Conservation (phyloP, 2,797 vertebrate species). For the Spatula versicolor region DNA sequence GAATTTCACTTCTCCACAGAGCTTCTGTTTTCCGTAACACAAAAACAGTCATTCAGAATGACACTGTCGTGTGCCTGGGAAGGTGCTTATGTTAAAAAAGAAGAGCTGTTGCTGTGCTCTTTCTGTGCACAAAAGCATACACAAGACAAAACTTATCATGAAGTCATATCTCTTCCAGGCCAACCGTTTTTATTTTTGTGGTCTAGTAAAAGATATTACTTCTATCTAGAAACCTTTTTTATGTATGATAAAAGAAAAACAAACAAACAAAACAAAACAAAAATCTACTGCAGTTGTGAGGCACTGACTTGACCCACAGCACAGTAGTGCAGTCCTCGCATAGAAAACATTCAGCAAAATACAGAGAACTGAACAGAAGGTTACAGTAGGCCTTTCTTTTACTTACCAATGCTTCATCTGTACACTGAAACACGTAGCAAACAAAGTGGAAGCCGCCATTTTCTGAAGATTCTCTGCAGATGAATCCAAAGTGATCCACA, state of each 20-base stretch:
- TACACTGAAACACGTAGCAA: constrained; percentile 96
- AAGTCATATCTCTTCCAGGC: background rate
- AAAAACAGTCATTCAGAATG: background rate
- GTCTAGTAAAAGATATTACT: background rate
- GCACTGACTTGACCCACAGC: background rate
- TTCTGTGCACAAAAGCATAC: background rate
- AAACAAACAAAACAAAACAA: too few species aligned
- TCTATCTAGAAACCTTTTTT: background rate
- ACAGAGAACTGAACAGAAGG: background rate
- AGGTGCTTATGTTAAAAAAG: background rate
- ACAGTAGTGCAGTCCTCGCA: background rate
- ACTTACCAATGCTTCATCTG: constrained; percentile 94
- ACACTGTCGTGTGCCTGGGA: background rate
- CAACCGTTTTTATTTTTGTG: background rate
- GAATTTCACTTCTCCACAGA: background rate
- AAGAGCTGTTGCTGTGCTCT: fast-evolving
- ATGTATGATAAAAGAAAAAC: background rate
- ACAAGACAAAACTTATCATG: background rate
- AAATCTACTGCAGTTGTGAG: background rate
- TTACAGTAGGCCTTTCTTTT: background rate
- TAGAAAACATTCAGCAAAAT: background rate
- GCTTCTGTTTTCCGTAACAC: background rate
- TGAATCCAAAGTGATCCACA: constrained; percentile 98
- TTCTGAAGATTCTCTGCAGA: constrained; percentile 92
- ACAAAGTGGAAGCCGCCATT: constrained; percentile 91